Base-by-base conservation (phyloP, 2,888 invertebrate genomes). In the Dicycla oo region DNA sequence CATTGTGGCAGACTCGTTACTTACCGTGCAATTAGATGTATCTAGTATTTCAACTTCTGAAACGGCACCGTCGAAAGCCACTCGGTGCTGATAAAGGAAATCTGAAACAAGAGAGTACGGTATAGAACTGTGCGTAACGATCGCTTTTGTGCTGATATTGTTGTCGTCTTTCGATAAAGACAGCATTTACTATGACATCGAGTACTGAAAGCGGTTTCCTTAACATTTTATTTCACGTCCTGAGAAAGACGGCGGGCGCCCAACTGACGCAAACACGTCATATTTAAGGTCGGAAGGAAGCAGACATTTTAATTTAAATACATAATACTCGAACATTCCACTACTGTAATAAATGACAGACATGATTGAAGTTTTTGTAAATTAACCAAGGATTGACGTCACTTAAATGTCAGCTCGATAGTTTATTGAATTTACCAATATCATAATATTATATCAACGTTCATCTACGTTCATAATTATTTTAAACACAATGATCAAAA, bases 1-100 rank as follows among this genome's bases (percentile, higher is more conserved):
- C 71, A 82, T 75, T 78, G 83, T 78, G 10, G 23, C 69, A 49
- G 64, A 57, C 66, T 79, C 75, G 86, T 89, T 83, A 81, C 97
- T 97, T 96, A 98, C 98, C 96, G 97, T 97, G 96, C 97, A 98
- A 96, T 97, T 97, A 86, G 98, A 98, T 86, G 97, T 98, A 94
- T 98, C 98, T 94, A 97, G 96, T 93, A 97, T 98, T 96, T 98
- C 98, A 87, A 98, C 97, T 94, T 98, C 98, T 79, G 97, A 97
- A 84, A 97, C 97, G 83, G 97, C 97, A 89, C 97, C 97, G 92
- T 98, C 98, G 93, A 98, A 97, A 82, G 97, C 97, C 86, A 98
- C 97, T 93, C 97, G 97, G 92, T 98, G 98, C 89, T 97, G 97
- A 94, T 98, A 98, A 84, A 98, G 97, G 92, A 97, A 98, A 97